Conservation (phyloP, 1,140 invertebrate genomes). For the Drosophila rhopaloa region DNA sequence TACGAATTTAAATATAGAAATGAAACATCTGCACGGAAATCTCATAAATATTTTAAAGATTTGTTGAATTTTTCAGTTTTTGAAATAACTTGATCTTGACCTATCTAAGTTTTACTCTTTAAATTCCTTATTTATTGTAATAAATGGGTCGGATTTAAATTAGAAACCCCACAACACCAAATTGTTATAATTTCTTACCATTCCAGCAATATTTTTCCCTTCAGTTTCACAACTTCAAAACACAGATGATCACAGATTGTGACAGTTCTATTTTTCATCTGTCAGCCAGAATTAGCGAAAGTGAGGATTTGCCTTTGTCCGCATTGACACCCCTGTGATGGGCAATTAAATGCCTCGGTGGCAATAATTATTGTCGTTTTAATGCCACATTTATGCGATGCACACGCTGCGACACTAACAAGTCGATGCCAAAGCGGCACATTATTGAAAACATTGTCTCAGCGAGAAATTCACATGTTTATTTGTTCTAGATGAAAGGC, state of each 20-base stretch:
- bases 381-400: slow-evolving; percentile 35
- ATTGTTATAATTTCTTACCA: neutral
- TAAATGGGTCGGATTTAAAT: too few species aligned
- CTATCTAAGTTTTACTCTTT: too few species aligned
- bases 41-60: neutral
- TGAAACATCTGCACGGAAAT: neutral
- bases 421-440: slow-evolving; percentile 11
- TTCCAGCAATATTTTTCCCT: slow-evolving; percentile 2
- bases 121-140: too few species aligned
- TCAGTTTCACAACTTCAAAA: neutral
- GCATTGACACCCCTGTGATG: slow-evolving; percentile 40
- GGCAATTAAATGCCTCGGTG: slow-evolving; percentile 35
- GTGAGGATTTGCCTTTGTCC: slow-evolving; percentile 20
- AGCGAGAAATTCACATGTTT: slow-evolving; percentile 22
- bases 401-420: slow-evolving; percentile 40
- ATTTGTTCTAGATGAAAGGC: slow-evolving; percentile 10
- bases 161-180: too few species aligned
- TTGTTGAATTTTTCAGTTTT: too few species aligned
- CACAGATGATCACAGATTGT: neutral
- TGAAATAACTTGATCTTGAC: too few species aligned
- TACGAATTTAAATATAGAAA: slow-evolving; percentile 10
- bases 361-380: slow-evolving; percentile 42
- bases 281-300: slow-evolving; percentile 12
- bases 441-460: slow-evolving; percentile 5
- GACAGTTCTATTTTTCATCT: slow-evolving; percentile 19